Base-by-base conservation (phyloP, 2,797 vertebrate genomes). In the Apogon talboti region DNA sequence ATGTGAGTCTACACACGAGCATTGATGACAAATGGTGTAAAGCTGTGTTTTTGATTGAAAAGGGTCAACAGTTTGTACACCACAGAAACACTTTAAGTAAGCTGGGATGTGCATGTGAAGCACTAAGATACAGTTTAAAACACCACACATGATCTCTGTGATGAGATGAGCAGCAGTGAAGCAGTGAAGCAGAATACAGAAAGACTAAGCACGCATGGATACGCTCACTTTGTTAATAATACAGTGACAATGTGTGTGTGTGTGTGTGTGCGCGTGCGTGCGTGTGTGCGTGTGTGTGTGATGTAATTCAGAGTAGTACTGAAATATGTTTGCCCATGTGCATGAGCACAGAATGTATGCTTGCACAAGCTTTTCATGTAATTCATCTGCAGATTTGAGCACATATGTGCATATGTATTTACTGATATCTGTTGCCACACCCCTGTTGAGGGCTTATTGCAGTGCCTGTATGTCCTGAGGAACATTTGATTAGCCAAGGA, bases 401-500 rank as follows among this genome's bases (percentile, higher is more conserved):
- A 19, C 38, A 38, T 52, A 48, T 52, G 54, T 67, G 57, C 45
- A 55, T 51, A 9, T 61, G 45, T 45, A 42, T 60, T 58, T 82
- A 58, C 24, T 65, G 30, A 59, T 56, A 64, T 44, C 40, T 66
- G 70, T 51, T 44, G 70, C 65, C 78, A 82, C 77, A 70, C 72
- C 73, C 79, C 64, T 68, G 33, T 24, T 56, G 38, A 16, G 62
- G 54, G 71, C 71, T 75, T 52, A 71, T 60, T 51, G 70, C 78
- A 52, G 56, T 7, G 64, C 51, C 62, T 74, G 63, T 56, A 59
- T 61, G 56, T 86, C 78, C 69, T 18, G 12, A 78, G 80, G 74
- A 85, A 79, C 69, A 73, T 71, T 69, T 69, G 77, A 90, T 86
- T 76, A 79, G 74, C 71, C 76, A 57, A 76, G 47, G 73, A 76